Base-by-base conservation (phyloP, 2,888 invertebrate genomes). In the Elysia crispata region DNA sequence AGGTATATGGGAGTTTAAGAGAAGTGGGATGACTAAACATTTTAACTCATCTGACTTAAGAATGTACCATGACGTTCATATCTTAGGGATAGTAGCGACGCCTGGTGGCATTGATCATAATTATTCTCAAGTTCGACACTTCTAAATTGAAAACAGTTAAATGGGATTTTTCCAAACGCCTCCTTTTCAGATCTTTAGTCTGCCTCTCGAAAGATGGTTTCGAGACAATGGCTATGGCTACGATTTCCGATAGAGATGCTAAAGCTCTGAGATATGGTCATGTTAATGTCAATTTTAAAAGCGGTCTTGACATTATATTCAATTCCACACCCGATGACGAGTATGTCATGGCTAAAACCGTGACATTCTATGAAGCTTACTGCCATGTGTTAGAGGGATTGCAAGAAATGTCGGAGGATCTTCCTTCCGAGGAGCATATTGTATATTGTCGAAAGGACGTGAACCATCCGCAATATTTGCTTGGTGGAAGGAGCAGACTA, bases 291-390 rank as follows among this genome's bases (percentile, higher is more conserved):
- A 76, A 82, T 20, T 88, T 90, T 76, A 86, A 85, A 69, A 73
- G 66, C 25, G 76, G 79, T 62, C 60, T 83, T 6, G 79, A 81
- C 11, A 62, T 77, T 1, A 62, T 85, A 0, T 76, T 83, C 23
- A 75, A 85, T n/a, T 62, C 82, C 13, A 54, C 81, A 1, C 23
- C 79, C 28, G 82, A 79, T 25, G 79, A 82, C 60, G 67, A 60
- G 3, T 90, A 86, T 79, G 66, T 94, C 0, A 95, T 97, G 95
- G 94, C 95, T 1, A 96, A 96, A 90, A 95, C 95, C 75, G 94
- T 94, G 75, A 95, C 95, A 0, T 97, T 95, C 90, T 96, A 96
- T 41, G 96, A 96, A 89, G 96, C 96, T 0, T 97, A 96, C 88
- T 93, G 95, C 84, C 95, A 95, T 87, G 95, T 96, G 0, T 92